Evolutionary conservation across 2,888 invertebrate genomes (phyloP).

Genomic region (Ctena decussata): DNA sequence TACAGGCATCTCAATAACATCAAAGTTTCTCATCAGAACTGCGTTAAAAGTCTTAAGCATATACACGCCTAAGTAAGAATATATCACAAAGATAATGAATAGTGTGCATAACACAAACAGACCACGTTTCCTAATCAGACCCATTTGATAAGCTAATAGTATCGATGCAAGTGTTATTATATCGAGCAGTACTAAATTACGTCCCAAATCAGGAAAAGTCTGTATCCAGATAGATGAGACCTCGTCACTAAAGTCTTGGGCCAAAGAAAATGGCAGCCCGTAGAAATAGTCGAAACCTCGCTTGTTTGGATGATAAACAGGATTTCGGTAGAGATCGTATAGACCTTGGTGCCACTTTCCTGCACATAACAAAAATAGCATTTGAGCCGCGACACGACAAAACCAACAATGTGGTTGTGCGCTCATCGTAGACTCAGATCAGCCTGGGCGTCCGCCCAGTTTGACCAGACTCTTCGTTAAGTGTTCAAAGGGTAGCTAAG

Average conservation of each 20-base stretch:
- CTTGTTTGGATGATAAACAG: constrained; percentile 83
- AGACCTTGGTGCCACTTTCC: constrained; percentile 88
- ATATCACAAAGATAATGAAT: not conserved
- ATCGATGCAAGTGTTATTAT: not conserved
- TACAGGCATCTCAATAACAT: constrained; percentile 88
- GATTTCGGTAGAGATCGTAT: constrained; percentile 78
- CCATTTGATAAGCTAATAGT: too few species aligned
- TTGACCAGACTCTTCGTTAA: too few species aligned
- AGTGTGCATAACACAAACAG: not conserved
- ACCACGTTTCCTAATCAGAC: not conserved
- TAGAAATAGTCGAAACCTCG: constrained; percentile 87
- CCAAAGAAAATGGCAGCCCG: constrained; percentile 85
- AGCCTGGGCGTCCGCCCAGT: too few species aligned
- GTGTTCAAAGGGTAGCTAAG: too few species aligned
- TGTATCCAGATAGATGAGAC: constrained; percentile 38
- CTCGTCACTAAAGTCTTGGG: constrained; percentile 74
- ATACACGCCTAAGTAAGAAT: not conserved
- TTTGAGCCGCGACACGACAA: too few species aligned
- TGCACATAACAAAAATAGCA: constrained; percentile 38
- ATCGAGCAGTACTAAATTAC: not conserved
- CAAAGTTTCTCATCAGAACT: constrained; percentile 83
- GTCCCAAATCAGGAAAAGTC: constrained; percentile 14
- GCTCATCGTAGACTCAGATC: too few species aligned
- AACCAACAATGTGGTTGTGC: too few species aligned
- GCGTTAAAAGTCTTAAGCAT: not conserved